phyloP scores from a whole-genome alignment of 2,797 vertebrate species.

The Pseudomugil tenellus region DNA sequence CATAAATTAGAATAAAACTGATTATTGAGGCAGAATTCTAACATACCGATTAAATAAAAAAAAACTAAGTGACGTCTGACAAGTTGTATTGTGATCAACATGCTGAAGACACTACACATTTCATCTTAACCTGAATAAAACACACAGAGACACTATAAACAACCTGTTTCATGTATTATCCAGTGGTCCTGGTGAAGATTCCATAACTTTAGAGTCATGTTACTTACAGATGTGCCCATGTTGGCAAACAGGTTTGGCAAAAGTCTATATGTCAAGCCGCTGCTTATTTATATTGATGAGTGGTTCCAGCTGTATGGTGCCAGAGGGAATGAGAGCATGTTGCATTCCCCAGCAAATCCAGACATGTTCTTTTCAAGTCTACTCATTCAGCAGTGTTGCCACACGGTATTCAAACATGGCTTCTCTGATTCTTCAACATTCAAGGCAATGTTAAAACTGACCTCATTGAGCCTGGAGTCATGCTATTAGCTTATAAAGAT shows the following conservation, averaged over 20 bases:
- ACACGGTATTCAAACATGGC: constrained; percentile 11
- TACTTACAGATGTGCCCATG: not conserved
- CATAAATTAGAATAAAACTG: not conserved
- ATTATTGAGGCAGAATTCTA: not conserved
- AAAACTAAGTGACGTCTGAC: no score
- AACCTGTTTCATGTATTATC: no score
- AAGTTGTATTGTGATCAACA: no score
- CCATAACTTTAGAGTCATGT: not conserved
- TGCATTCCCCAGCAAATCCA: constrained; percentile 49
- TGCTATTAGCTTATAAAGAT: not conserved
- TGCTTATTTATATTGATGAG: constrained; percentile 11
- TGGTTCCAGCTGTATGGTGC: not conserved
- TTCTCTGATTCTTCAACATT: not conserved
- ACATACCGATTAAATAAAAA: not conserved
- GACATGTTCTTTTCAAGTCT: constrained; percentile 19
- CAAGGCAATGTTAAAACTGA: not conserved
- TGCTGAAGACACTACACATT: no score
- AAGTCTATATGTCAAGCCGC: not conserved
- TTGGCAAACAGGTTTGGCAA: not conserved
- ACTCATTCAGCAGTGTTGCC: constrained; percentile 2
- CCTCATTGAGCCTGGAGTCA: not conserved
- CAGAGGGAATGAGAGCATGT: not conserved
- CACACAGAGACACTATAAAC: not conserved
- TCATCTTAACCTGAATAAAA: not conserved
- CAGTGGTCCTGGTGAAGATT: not conserved